Evolutionary conservation across 2,888 invertebrate genomes (phyloP), one percentile per base, ranked within the genome.

Genomic region (Therioaphis trifolii): DNA sequence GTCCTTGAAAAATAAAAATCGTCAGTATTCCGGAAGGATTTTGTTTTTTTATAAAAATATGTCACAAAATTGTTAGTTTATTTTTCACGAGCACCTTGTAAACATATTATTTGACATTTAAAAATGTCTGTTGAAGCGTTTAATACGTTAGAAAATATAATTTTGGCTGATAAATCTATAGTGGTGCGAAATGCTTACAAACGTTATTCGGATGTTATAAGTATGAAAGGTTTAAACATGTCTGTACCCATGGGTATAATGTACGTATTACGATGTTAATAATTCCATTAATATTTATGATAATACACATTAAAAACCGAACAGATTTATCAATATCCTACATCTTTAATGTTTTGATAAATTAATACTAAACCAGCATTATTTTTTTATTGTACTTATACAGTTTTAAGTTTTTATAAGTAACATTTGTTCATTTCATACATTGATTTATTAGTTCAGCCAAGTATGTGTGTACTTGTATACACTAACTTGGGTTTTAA

Each of bases 191-290:
- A 86, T 29, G 87, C 87, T 52, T 86, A 86, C 85, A 87, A 87
- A 85, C 85, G 86, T 43, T 87, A 87, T 85, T 71, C 85, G 40
- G 85, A 84, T 3, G 74, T 86, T 35, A 85, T 86, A 46, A 86
- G 87, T 0, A 85, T 87, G 80, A 86, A 85, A 35, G 86, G 86
- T 29, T 85, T 87, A 76, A 86, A 87, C 84, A 87, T 87, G 87
- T 87, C 86, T 18, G 87, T 87, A 24, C 85, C 85, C 18, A 79
- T 85, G 61, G 87, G 87, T 58, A 86, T 86, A 14, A 87, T 87
- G 87, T 87, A 85, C 86, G 87, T 87, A 82, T 66, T 58, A 18
- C 24, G 1, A n/a, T 21, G 35, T 35, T 35, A 35, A 35, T 35
- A 35, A 35, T 5, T 35, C 35, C 35, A 35, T 35, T 35, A 5